Evolutionary conservation across 2,797 vertebrate species (phyloP).

Genomic region (Agapornis canus): DNA sequence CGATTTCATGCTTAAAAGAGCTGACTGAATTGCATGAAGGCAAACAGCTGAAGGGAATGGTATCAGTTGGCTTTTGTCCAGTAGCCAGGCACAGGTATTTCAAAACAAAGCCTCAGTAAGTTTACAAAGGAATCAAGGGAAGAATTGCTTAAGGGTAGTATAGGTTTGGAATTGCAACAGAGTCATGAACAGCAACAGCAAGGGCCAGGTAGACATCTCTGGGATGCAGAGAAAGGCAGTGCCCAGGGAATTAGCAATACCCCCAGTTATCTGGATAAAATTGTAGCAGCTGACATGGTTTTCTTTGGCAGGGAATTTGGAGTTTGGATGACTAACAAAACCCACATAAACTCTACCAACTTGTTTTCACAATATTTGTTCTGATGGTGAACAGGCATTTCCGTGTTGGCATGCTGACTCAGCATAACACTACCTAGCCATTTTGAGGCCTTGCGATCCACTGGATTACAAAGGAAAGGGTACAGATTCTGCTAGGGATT

Average conservation of each 20-base stretch:
- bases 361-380: constrained; percentile 11
- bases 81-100: constrained; percentile 8
- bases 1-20: constrained; percentile 28
- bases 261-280: not conserved
- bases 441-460: not conserved
- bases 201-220: not conserved
- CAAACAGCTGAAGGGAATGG: not conserved
- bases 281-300: not conserved
- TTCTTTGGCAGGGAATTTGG: not conserved
- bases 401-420: constrained; percentile 14
- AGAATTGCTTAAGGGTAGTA: not conserved
- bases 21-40: constrained; percentile 11
- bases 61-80: constrained; percentile 14
- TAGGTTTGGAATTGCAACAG: not conserved
- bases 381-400: not conserved
- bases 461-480: not conserved
- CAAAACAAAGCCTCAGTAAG: not conserved
- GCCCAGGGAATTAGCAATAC: not conserved
- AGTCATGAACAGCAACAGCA: not conserved
- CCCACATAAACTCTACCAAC: not conserved
- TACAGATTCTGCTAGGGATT: not conserved
- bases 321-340: not conserved
- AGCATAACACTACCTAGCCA: not conserved
- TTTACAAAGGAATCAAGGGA: not conserved
- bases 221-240: not conserved